Conservation (phyloP, 2,888 invertebrate genomes). For the Cosmopolites sordidus region DNA sequence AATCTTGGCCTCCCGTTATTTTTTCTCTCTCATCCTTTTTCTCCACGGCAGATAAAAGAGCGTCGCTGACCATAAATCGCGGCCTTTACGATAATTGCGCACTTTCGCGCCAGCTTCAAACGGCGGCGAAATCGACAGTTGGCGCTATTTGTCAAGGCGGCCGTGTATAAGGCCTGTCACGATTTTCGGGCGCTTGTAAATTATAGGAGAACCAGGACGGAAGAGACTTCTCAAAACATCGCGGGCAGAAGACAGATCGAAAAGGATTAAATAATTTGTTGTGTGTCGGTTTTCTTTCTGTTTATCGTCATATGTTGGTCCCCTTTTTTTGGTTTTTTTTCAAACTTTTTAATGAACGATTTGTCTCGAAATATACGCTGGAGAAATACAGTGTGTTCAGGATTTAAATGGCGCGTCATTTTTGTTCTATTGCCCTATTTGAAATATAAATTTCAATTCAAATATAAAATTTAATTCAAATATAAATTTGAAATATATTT, state of each 20-base stretch:
- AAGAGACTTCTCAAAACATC: conserved; percentile 31
- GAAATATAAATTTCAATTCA: too few species aligned
- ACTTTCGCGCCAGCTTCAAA: conserved; percentile 22
- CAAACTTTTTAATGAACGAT: conserved; percentile 5
- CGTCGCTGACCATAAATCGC: not conserved
- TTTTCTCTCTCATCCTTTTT: too few species aligned
- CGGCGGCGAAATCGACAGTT: conserved; percentile 12
- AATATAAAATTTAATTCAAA: too few species aligned
- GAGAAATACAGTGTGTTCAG: too few species aligned
- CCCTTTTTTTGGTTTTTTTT: conserved; percentile 8
- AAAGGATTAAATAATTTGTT: conserved; percentile 33
- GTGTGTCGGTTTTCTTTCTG: conserved; percentile 7
- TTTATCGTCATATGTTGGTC: too few species aligned
- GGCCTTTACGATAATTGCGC: conserved; percentile 24
- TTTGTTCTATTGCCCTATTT: too few species aligned
- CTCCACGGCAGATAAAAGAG: not conserved
- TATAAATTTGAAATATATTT: too few species aligned
- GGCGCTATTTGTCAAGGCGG: conserved; percentile 19
- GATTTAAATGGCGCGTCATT: too few species aligned
- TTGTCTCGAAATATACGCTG: not conserved
- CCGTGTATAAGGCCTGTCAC: conserved; percentile 12
- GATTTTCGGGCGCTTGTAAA: conserved; percentile 23
- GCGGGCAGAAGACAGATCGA: conserved; percentile 28
- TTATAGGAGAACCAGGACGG: conserved; percentile 27
- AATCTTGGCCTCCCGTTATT: too few species aligned